phyloP scores from a whole-genome alignment of 2,113 vertebrate species.

The Cranoglanis bouderius region DNA sequence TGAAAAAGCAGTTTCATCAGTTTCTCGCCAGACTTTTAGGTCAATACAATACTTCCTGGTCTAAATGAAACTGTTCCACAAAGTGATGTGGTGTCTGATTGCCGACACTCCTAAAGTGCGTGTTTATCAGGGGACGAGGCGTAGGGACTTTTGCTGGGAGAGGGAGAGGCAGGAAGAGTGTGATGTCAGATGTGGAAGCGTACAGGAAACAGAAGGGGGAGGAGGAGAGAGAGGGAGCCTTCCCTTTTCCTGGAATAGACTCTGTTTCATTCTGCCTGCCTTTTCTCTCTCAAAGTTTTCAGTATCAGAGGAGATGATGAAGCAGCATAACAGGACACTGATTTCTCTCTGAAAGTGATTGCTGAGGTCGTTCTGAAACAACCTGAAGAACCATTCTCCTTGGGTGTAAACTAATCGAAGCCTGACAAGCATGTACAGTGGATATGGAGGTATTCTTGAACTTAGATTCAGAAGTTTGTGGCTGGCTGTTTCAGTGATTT shows the following conservation, averaged over 20 bases:
- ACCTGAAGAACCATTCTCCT: conserved; percentile 6
- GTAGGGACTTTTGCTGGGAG: conserved; percentile 26
- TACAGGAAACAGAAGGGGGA: conserved; percentile 61
- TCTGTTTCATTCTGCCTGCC: conserved; percentile 25
- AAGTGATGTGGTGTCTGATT: background rate
- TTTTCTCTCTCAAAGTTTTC: conserved; percentile 14
- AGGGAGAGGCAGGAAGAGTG: conserved; percentile 61
- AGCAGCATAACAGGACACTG: conserved; percentile 14
- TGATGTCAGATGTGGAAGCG: conserved; percentile 73
- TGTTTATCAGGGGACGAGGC: conserved; percentile 42
- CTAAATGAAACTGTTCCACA: background rate
- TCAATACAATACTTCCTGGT: background rate
- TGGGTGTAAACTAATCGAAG: conserved; percentile 14
- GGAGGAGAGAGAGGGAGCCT: conserved; percentile 53
- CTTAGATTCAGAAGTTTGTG: background rate
- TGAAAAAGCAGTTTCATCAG: background rate
- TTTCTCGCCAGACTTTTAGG: background rate
- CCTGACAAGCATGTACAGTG: conserved; percentile 57
- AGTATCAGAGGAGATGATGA: conserved; percentile 31
- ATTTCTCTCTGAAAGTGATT: conserved; percentile 17
- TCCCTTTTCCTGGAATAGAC: conserved; percentile 59
- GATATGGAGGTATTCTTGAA: conserved; percentile 58
- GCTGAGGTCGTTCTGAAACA: background rate
- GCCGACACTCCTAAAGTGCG: background rate
- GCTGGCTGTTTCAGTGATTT: background rate